Base-by-base conservation (phyloP, 2,797 vertebrate species). In the Ptychadena robeensis region DNA sequence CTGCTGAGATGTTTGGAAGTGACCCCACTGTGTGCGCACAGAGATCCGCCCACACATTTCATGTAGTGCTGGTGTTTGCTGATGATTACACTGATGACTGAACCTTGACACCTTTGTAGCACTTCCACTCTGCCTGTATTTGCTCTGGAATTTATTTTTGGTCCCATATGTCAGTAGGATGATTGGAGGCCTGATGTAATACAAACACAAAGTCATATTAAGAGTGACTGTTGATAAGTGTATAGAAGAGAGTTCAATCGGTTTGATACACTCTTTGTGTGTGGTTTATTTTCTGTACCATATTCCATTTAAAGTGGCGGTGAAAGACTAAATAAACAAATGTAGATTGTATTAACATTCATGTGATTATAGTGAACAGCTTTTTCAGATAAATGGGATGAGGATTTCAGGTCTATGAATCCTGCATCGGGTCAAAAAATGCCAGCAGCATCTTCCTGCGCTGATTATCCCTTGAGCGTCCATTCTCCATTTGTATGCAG, bases 51-150 rank as follows among this genome's bases (percentile, higher is more conserved):
- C 59, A 71, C 18, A 64, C 57, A 40, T n/a, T 73, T 34, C 7
- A 66, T 72, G 61, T 37, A 67, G 30, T 25, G 79, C 31, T 48
- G 6, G 15, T 82, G 71, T 82, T 82, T 82, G 71, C 44, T 7
- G 40, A 67, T 74, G 71, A 75, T 74, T 57, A 67, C 3, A 32
- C 22, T n/a, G 15, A 35, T 37, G 64, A 82, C 27, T 28, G 25
- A 22, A 64, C 22, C 53, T 28, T 71, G 37, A 44, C 64, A 82
- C 66, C 66, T 35, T 53, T 53, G 64, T 31, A 68, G 73, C 34
- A 59, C 27, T 67, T 74, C 12, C 79, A 59, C 63, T 82, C 53
- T 44, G 28, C 12, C 25, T 35, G 22, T 76, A 31, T 82, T 76
- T 76, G 73, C 44, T 76, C 64, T 34, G 66, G 57, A 65, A 67